Evolutionary conservation across 2,888 invertebrate species (phyloP).

Genomic region (Megaustenia siamemsis): DNA sequence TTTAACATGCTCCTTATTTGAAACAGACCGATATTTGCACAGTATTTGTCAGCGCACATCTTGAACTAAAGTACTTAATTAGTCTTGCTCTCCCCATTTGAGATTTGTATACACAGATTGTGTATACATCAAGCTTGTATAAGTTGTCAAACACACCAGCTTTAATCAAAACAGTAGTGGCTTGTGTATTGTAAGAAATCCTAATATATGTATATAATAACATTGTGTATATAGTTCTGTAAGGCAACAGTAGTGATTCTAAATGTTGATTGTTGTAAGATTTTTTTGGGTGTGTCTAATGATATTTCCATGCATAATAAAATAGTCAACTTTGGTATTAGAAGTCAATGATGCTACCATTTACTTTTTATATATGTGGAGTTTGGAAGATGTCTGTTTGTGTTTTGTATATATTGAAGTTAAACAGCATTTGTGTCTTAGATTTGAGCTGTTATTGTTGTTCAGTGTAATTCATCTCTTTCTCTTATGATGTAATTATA

Average conservation of each 20-base stretch:
- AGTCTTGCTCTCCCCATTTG: not conserved
- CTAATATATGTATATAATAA: not conserved
- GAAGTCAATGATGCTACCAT: conserved; percentile 22
- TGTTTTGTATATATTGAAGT: not conserved
- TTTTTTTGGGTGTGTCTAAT: not conserved
- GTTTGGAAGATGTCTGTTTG: not conserved
- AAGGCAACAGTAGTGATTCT: not conserved
- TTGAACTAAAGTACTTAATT: not conserved
- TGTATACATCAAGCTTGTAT: not conserved
- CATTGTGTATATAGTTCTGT: conserved; percentile 7
- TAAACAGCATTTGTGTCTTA: not conserved
- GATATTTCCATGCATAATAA: not conserved
- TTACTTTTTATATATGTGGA: not conserved
- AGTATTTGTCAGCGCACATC: not conserved
- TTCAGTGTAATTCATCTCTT: not conserved
- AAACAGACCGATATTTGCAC: not conserved
- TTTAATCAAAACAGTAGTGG: not conserved
- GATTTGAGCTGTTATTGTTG: not conserved
- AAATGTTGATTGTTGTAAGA: conserved; percentile 26
- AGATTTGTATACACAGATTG: not conserved
- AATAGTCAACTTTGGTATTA: not conserved
- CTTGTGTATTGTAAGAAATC: not conserved
- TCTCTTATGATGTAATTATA: not conserved
- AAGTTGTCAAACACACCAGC: not conserved
- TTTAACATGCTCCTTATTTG: too few relatives aligned